phyloP scores from a whole-genome alignment of 2,113 vertebrate species.

The Peromyscus leucopus region DNA sequence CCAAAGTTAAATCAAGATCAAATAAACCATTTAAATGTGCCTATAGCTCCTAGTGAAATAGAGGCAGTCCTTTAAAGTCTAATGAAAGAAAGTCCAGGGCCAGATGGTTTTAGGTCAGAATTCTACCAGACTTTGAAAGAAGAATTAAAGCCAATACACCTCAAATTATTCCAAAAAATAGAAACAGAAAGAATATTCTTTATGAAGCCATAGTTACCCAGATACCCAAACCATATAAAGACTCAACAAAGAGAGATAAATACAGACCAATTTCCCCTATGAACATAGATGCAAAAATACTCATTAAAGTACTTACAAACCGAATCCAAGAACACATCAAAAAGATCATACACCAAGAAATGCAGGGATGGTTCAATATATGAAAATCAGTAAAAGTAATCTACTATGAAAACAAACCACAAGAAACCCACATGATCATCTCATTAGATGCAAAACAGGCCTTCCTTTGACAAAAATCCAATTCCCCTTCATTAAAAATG shows the following conservation, averaged over 20 bases:
- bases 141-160: not conserved
- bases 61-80: not conserved
- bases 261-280: not conserved
- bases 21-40: not conserved
- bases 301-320: not conserved
- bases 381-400: not conserved
- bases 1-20: not conserved
- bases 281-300: not conserved
- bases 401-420: not conserved
- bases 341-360: not conserved
- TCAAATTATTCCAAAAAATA: not conserved
- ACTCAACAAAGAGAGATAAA: not conserved
- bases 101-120: not conserved
- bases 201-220: not conserved
- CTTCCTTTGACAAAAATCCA: not conserved
- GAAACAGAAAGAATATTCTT: not conserved
- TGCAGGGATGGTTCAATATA: not conserved
- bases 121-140: not conserved
- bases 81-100: too few relatives aligned
- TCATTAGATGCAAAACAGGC: not conserved
- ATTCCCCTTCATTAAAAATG: not conserved
- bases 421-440: not conserved
- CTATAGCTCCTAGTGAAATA: not conserved
- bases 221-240: not conserved
- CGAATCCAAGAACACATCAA: not conserved